Conservation (phyloP, 2,113 vertebrate species). For the Saccopteryx leptura region DNA sequence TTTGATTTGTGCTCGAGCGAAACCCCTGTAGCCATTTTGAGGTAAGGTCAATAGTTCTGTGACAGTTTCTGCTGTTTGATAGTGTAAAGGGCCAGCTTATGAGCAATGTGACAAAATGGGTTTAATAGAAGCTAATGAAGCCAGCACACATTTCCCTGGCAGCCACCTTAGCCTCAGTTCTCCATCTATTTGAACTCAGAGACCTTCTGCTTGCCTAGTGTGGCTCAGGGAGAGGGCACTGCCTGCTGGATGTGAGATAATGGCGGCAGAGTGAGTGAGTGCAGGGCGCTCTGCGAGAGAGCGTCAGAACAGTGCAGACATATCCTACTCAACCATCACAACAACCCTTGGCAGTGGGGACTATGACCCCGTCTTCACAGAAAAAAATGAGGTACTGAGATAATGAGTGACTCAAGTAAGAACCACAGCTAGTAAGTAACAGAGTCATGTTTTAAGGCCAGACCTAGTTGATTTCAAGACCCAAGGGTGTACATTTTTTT, state of each 20-base stretch:
- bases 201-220: not conserved
- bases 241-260: not conserved
- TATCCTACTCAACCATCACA: not conserved
- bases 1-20: conserved; percentile 72
- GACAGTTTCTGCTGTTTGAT: conserved; percentile 64
- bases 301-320: not conserved
- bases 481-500: not conserved
- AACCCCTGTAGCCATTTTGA: conserved; percentile 64
- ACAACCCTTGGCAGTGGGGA: not conserved
- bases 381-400: not conserved
- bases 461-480: not conserved
- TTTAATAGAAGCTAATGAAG: conserved; percentile 52
- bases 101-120: conserved; percentile 17
- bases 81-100: not conserved
- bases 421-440: not conserved
- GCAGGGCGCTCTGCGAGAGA: too few relatives aligned
- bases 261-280: not conserved
- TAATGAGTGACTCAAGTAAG: not conserved
- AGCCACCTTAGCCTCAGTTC: not conserved
- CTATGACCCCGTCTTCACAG: not conserved
- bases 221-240: not conserved
- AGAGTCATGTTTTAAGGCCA: not conserved
- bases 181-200: conserved; percentile 60
- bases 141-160: conserved; percentile 26
- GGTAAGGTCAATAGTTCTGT: conserved; percentile 1